Evolutionary conservation across 2,888 invertebrate genomes (phyloP).

Genomic region (Argynnis bischoffii): DNA sequence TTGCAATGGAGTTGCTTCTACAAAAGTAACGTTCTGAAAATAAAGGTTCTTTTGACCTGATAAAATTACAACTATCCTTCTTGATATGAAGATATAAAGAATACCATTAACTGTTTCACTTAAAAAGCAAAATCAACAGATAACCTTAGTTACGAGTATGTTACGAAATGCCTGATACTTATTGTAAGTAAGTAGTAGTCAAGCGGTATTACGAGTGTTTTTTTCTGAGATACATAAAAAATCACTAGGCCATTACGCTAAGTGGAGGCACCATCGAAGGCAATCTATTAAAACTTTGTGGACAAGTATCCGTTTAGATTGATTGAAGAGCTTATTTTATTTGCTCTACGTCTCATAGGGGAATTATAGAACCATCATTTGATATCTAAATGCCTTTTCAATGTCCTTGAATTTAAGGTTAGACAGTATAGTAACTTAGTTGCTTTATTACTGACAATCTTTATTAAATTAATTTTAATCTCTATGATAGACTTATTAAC

Average conservation of each 20-base stretch:
- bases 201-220: neutral
- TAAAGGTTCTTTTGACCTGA: no score
- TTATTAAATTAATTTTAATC: neutral
- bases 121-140: no score
- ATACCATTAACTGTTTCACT: no score
- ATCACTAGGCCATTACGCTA: constrained; percentile 54
- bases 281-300: constrained; percentile 74
- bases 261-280: constrained; percentile 65
- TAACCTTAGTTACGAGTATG: no score
- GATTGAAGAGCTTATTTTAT: constrained; percentile 69
- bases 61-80: no score
- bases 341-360: constrained; percentile 55
- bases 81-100: no score
- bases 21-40: no score
- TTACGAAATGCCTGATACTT: no score
- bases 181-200: no score
- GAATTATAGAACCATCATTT: constrained; percentile 42
- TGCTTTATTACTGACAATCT: neutral
- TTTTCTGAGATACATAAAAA: constrained; percentile 6
- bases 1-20: no score
- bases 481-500: neutral
- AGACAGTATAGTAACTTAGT: neutral
- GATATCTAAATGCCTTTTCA: constrained; percentile 3
- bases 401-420: constrained; percentile 1
- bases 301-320: constrained; percentile 58